Conservation (phyloP, 2,113 vertebrate genomes). For the Glareola pratincola region DNA sequence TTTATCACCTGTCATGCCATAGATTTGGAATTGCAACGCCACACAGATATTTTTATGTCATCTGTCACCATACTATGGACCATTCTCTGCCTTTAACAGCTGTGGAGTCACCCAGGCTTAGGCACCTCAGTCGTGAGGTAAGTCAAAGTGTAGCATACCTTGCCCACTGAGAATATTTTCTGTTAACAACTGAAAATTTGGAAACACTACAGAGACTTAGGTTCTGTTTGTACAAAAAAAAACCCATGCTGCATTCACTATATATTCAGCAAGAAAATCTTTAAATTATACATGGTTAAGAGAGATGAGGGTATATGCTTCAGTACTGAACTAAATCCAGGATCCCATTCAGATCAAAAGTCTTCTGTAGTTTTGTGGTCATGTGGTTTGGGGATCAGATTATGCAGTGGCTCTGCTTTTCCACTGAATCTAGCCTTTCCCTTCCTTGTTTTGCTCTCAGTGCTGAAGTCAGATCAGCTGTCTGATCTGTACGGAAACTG, state of each 20-base stretch:
- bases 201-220: neutral
- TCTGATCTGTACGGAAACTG: neutral
- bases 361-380: neutral
- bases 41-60: neutral
- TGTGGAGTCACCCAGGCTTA: neutral
- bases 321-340: neutral
- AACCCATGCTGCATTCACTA: neutral
- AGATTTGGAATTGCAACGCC: neutral
- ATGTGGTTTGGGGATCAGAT: neutral
- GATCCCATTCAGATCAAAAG: neutral
- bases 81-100: neutral
- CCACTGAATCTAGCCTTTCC: neutral
- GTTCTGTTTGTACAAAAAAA: neutral
- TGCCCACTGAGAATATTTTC: neutral
- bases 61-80: neutral
- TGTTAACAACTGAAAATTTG: neutral
- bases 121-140: neutral
- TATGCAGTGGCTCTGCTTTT: neutral
- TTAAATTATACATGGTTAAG: neutral
- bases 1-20: neutral
- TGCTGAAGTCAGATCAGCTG: neutral
- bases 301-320: neutral
- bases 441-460: neutral
- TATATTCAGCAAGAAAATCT: neutral
- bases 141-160: neutral